Conservation (phyloP, 2,888 invertebrate genomes). For the Drosophila diplacantha region DNA sequence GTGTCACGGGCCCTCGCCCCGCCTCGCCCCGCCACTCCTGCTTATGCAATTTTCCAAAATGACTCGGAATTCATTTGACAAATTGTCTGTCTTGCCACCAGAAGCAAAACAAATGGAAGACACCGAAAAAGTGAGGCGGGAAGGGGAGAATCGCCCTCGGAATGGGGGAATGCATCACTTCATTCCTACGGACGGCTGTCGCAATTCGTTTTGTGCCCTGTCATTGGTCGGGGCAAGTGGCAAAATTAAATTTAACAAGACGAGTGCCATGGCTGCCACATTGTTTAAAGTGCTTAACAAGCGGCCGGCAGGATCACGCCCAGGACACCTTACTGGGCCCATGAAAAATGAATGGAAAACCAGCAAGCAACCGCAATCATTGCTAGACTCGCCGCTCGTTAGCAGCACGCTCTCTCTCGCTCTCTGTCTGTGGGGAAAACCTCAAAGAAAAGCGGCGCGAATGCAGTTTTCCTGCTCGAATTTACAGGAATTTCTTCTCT, state of each 20-base stretch:
- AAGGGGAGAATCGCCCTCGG: not conserved
- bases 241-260: slow-evolving; percentile 72
- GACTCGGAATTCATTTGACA: slow-evolving; percentile 71
- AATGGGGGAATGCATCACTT: slow-evolving; percentile 24
- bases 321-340: slow-evolving; percentile 41
- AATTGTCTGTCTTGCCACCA: slow-evolving; percentile 51
- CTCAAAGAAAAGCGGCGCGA: slow-evolving; percentile 23
- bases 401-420: slow-evolving; percentile 24
- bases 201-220: slow-evolving; percentile 54
- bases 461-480: not conserved
- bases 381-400: slow-evolving; percentile 68
- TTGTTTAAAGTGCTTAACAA: slow-evolving; percentile 74
- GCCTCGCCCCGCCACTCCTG: not conserved
- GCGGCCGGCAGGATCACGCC: slow-evolving; percentile 38
- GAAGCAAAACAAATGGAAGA: not conserved
- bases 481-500: not conserved
- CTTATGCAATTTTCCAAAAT: slow-evolving; percentile 68
- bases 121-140: too few relatives aligned
- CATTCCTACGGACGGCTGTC: slow-evolving; percentile 46
- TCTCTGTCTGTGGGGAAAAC: slow-evolving; percentile 5
- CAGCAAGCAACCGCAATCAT: slow-evolving; percentile 70
- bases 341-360: slow-evolving; percentile 72
- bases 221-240: slow-evolving; percentile 73
- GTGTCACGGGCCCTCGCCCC: slow-evolving; percentile 51
- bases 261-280: slow-evolving; percentile 43